Conservation (phyloP, 2,888 invertebrate species). For the Xestobium rufovillosum region DNA sequence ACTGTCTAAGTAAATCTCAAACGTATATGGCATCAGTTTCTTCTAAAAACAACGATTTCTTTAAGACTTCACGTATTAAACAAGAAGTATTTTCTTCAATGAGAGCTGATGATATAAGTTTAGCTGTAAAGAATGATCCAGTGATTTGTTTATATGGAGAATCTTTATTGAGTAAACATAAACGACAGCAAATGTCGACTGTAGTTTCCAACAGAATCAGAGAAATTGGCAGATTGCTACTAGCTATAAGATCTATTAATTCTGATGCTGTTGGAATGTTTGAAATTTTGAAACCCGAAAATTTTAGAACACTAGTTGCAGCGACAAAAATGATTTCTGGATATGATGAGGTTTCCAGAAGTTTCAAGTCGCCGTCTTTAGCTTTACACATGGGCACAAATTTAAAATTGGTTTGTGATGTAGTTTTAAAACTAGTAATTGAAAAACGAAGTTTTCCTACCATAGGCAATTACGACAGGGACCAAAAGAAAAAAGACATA, state of each 20-base stretch:
- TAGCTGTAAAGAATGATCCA: constrained; percentile 15
- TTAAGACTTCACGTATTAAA: constrained; percentile 14
- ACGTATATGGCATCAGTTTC: constrained; percentile 16
- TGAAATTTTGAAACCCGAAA: constrained; percentile 17
- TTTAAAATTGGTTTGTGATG: constrained; percentile 15
- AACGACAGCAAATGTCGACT: constrained; percentile 19
- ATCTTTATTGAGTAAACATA: constrained; percentile 17
- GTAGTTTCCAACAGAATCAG: constrained; percentile 19
- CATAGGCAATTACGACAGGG: constrained; percentile 13
- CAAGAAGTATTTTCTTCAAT: constrained; percentile 17
- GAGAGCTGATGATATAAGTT: constrained; percentile 17
- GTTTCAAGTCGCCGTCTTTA: constrained; percentile 18
- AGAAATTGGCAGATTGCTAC: constrained; percentile 18
- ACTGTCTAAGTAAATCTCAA: constrained; percentile 17
- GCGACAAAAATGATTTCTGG: constrained; percentile 20
- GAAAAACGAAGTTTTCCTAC: constrained; percentile 17
- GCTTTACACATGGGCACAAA: constrained; percentile 18
- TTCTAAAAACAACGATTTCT: constrained; percentile 14
- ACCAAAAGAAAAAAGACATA: constrained; percentile 14
- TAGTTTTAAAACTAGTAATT: constrained; percentile 16
- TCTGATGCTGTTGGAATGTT: constrained; percentile 10
- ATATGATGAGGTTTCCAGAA: constrained; percentile 13
- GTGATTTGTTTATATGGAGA: constrained; percentile 20
- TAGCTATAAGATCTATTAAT: constrained; percentile 10
- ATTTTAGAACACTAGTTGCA: constrained; percentile 12